Evolutionary conservation across 2,797 vertebrate species (phyloP), one percentile per base, ranked within the genome.

Genomic region (Bradypus variegatus): DNA sequence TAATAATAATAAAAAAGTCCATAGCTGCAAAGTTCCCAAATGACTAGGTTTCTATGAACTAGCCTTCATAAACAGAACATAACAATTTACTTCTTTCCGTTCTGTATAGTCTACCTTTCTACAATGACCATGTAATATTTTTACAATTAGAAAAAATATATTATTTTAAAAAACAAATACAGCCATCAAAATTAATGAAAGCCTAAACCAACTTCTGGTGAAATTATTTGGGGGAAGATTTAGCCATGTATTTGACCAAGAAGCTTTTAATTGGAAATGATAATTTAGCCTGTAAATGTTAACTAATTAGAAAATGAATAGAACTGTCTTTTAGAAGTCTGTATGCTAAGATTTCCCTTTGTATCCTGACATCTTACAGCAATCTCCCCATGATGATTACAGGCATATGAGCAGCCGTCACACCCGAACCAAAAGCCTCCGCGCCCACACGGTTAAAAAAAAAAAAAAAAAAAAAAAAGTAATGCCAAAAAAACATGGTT

Each of bases 11-110:
- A 45, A 45, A 45, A 45, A 45, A 6, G 41, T 27, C 50, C 82
- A 21, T 13, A 90, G 55, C 48, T 69, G 64, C 55, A 31, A 87
- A 93, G 65, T 80, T 95, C 94, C 87, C 87, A 83, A 92, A 29
- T 33, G 67, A 80, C 78, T 27, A 69, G 55, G 81, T 10, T 58
- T 86, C 67, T 82, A 38, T 38, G 65, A 94, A 50, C 12, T 12
- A 82, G 60, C 89, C 76, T 91, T 73, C 23, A 83, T 38, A 70
- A 90, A 93, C 5, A 87, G 19, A n/a, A n/a, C 36, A 21, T 65
- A 83, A 50, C 55, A 12, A 8, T 92, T 88, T 38, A 18, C 75
- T 45, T 86, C 67, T 67, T 87, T 87, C 38, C 76, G n/a, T 55
- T 91, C 36, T 77, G 41, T 48, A 38, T 41, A 81, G 5, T n/a